phyloP scores from a whole-genome alignment of 2,113 vertebrate species.

The Procapra przewalskii region DNA sequence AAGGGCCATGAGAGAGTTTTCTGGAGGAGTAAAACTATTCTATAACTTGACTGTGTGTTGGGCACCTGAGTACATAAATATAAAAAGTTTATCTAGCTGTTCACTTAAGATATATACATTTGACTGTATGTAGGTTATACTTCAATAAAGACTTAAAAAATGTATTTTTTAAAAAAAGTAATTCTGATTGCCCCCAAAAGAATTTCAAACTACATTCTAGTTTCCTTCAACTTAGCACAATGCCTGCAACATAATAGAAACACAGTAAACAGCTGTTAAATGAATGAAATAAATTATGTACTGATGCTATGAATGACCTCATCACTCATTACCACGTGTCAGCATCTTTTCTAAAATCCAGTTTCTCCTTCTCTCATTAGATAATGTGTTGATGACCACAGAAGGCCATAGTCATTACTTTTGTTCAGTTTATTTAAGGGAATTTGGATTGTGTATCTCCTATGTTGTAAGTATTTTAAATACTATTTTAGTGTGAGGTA shows the following conservation, averaged over 20 bases:
- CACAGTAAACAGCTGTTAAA: background rate
- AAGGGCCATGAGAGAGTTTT: background rate
- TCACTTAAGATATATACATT: background rate
- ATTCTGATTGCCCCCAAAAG: background rate
- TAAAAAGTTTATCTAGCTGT: background rate
- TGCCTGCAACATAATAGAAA: background rate
- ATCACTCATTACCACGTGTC: background rate
- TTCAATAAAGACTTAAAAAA: background rate
- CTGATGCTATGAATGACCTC: background rate
- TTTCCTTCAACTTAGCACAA: background rate
- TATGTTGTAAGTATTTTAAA: background rate
- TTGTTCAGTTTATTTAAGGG: conserved; percentile 14
- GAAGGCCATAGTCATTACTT: background rate
- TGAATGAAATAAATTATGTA: background rate
- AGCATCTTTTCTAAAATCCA: conserved; percentile 17
- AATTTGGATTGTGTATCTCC: background rate
- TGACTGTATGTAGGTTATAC: background rate
- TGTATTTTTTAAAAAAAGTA: background rate
- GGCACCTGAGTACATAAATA: background rate
- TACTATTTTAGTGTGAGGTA: background rate
- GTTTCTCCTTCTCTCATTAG: background rate
- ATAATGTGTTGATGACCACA: background rate
- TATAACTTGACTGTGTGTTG: background rate
- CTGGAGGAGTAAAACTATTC: background rate
- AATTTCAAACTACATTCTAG: background rate